These are phyloP conservation scores for Allacma fusca DNA, from an alignment of 2,888 invertebrate species.

Conservation along the genomic window DNA sequence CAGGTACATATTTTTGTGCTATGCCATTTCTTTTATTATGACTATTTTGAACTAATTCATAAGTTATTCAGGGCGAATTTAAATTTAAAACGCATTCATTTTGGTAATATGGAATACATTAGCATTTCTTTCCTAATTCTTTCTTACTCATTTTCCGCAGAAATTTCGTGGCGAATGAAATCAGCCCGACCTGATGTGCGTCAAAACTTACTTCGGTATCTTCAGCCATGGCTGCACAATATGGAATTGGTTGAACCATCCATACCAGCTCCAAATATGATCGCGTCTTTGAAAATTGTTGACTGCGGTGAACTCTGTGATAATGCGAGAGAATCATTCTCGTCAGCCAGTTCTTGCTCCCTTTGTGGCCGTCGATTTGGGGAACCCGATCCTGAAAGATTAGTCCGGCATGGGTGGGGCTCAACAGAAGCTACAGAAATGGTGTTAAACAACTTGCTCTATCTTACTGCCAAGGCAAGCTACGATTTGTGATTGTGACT, in stretches of 20 bases:
- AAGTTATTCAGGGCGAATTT: no score
- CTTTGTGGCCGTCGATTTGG: slow-evolving; percentile 57
- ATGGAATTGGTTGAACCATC: slow-evolving; percentile 98
- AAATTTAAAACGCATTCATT: no score
- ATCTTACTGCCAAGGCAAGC: slow-evolving; percentile 91
- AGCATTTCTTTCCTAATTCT: no score
- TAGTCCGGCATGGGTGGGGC: slow-evolving; percentile 81
- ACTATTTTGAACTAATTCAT: no score
- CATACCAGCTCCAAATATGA: slow-evolving; percentile 72
- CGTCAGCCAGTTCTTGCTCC: slow-evolving; percentile 58
- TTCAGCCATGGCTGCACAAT: slow-evolving; percentile 97
- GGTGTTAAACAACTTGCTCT: slow-evolving; percentile 98
- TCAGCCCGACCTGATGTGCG: slow-evolving; percentile 93
- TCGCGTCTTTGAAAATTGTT: slow-evolving; percentile 53
- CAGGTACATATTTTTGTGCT: slow-evolving; percentile 71
- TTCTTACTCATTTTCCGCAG: slow-evolving; percentile 67
- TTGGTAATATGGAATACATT: no score
- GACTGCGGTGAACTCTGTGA: slow-evolving; percentile 46
- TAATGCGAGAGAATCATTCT: slow-evolving; percentile 53
- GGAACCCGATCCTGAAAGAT: slow-evolving; percentile 53
- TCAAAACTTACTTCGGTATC: slow-evolving; percentile 87
- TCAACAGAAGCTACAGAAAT: slow-evolving; percentile 99
- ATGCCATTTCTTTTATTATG: no score
- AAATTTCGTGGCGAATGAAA: slow-evolving; percentile 96
- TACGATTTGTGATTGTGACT: not conserved